These are phyloP conservation scores for Parambassis ranga DNA, from an alignment of 2,797 vertebrate genomes.

Conservation along the genomic window DNA sequence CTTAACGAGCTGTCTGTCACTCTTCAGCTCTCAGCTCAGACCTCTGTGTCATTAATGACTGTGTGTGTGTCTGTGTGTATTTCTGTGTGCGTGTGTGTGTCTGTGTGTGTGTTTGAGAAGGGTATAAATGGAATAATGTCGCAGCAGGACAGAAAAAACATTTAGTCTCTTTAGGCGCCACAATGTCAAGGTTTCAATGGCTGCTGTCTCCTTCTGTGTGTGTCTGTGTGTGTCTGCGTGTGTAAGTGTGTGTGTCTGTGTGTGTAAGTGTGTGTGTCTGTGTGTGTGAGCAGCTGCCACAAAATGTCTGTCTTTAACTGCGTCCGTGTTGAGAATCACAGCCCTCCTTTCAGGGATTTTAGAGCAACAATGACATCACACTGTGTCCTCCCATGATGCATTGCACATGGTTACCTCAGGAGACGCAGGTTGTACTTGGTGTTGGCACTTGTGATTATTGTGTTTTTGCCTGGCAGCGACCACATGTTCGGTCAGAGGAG, in stretches of 20 bases:
- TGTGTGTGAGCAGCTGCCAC: constrained; percentile 7
- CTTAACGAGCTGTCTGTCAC: constrained; percentile 83
- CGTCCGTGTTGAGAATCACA: constrained; percentile 11
- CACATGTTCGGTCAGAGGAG: no score
- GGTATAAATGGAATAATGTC: constrained; percentile 72
- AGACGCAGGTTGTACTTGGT: no score
- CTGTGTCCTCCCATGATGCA: constrained; percentile 26
- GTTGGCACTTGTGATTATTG: no score
- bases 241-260: constrained; percentile 9
- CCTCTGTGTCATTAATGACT: constrained; percentile 64
- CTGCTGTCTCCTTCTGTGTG: constrained; percentile 47
- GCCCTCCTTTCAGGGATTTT: not conserved
- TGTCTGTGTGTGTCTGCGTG: constrained; percentile 15
- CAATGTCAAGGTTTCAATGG: constrained; percentile 71
- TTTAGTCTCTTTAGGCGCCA: constrained; percentile 71
- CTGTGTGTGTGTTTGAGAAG: constrained; percentile 24
- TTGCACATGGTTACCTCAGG: not conserved
- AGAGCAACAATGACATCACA: constrained; percentile 1
- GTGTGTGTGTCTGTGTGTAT: constrained; percentile 13
- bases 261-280: constrained; percentile 12
- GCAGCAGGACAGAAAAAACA: constrained; percentile 73
- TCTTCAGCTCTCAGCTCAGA: constrained; percentile 66
- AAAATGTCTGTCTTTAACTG: constrained; percentile 9
- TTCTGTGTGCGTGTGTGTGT: constrained; percentile 14
- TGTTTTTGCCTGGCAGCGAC: no score